Evolutionary conservation across 2,797 vertebrate species (phyloP).

Genomic region (Lepilemur septentrionalis): DNA sequence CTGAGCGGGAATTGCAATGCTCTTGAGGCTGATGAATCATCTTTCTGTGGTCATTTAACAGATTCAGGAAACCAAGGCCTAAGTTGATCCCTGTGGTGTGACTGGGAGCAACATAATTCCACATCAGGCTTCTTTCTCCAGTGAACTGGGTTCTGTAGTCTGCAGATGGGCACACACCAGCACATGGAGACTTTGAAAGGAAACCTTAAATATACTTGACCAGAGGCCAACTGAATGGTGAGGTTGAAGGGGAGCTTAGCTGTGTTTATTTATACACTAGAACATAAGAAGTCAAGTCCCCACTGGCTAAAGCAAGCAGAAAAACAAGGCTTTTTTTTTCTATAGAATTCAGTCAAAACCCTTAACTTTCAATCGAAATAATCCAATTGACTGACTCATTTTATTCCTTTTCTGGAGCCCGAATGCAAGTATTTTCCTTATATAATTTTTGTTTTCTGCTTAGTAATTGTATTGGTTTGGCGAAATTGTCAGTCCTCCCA

Average conservation of each 20-base stretch:
- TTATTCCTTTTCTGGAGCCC: background rate
- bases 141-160: background rate
- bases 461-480: background rate
- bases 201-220: background rate
- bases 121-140: background rate
- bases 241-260: background rate
- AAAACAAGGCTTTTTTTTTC: background rate
- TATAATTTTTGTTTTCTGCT: slow-evolving; percentile 6
- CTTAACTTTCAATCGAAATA: background rate
- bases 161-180: background rate
- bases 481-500: background rate
- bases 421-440: background rate
- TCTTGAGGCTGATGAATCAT: background rate
- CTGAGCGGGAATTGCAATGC: background rate
- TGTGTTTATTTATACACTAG: background rate
- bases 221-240: background rate
- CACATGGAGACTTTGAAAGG: background rate
- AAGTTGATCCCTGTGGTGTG: background rate
- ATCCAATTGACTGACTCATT: background rate
- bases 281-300: background rate
- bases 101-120: background rate
- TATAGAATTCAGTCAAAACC: background rate
- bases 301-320: background rate
- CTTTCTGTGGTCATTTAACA: slow-evolving; percentile 13
- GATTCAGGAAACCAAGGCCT: background rate